phyloP scores from a whole-genome alignment of 2,888 invertebrate genomes.

The Noctua janthina region DNA sequence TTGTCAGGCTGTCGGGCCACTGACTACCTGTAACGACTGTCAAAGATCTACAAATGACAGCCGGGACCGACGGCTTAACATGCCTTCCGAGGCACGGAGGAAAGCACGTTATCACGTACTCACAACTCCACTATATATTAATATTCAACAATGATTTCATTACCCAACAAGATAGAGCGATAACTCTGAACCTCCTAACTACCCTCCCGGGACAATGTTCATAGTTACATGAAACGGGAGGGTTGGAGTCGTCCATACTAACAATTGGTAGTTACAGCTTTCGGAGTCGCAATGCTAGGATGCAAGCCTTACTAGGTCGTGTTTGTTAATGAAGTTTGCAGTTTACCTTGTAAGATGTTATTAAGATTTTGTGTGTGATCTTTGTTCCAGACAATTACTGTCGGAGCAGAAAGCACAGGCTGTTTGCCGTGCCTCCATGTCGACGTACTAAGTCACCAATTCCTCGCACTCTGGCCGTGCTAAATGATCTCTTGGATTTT shows the following conservation, averaged over 20 bases:
- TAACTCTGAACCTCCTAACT: neutral
- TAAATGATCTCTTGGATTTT: too few relatives aligned
- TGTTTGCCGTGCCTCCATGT: too few relatives aligned
- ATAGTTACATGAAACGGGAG: slow-evolving; percentile 35
- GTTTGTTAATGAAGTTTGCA: slow-evolving; percentile 2
- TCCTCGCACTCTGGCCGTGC: too few relatives aligned
- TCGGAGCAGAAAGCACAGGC: too few relatives aligned
- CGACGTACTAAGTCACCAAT: too few relatives aligned
- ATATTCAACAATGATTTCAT: slow-evolving; percentile 5
- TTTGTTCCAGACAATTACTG: too few relatives aligned
- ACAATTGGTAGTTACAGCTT: neutral
- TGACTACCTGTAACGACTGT: too few relatives aligned
- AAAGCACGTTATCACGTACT: too few relatives aligned
- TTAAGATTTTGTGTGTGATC: neutral
- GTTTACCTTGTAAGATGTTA: slow-evolving; percentile 4
- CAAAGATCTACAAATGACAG: too few relatives aligned
- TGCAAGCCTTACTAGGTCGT: neutral
- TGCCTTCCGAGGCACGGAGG: too few relatives aligned
- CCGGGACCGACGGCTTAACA: too few relatives aligned
- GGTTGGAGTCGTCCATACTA: slow-evolving; percentile 16
- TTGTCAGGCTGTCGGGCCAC: too few relatives aligned
- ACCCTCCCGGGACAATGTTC: slow-evolving; percentile 4
- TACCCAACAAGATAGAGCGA: neutral
- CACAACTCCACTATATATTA: neutral
- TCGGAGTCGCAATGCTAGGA: neutral